phyloP scores from a whole-genome alignment of 1,140 invertebrate genomes.

The Drosophila parabipectinata region DNA sequence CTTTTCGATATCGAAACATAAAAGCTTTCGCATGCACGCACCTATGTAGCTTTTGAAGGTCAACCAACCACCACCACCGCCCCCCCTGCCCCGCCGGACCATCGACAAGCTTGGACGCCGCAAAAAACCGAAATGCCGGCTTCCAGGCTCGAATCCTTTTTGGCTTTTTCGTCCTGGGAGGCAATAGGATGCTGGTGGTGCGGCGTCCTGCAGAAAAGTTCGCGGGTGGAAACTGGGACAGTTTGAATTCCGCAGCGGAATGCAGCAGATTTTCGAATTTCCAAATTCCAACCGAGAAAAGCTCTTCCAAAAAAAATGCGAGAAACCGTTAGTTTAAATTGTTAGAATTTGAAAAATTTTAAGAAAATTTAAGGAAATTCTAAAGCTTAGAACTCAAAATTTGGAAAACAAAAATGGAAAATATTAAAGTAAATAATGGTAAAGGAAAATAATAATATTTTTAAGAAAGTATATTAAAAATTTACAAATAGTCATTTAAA shows the following conservation, averaged over 20 bases:
- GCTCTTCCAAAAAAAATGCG: slow-evolving; percentile 30
- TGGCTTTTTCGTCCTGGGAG: neutral
- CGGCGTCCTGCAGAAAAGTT: slow-evolving; percentile 18
- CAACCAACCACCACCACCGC: neutral
- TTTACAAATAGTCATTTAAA: too few species aligned
- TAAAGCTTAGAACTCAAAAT: neutral
- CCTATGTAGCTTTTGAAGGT: slow-evolving; percentile 3
- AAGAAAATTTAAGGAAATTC: neutral
- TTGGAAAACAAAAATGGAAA: neutral
- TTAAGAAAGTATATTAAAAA: too few species aligned
- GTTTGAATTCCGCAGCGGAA: slow-evolving; percentile 36
- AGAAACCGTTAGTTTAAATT: neutral
- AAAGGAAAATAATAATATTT: too few species aligned
- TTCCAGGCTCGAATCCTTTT: neutral
- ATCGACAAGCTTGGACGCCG: neutral
- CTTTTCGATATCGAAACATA: slow-evolving; percentile 21
- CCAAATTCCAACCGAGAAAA: slow-evolving; percentile 42
- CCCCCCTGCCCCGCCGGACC: neutral
- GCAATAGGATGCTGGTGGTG: slow-evolving; percentile 4
- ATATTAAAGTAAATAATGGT: too few species aligned
- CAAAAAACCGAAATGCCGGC: slow-evolving; percentile 10
- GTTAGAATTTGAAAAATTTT: neutral
- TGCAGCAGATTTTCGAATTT: slow-evolving; percentile 67
- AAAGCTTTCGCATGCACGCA: neutral
- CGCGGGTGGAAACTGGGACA: slow-evolving; percentile 60